Evolutionary conservation across 2,797 vertebrate genomes (phyloP).

Genomic region (Macropus fuliginosus): DNA sequence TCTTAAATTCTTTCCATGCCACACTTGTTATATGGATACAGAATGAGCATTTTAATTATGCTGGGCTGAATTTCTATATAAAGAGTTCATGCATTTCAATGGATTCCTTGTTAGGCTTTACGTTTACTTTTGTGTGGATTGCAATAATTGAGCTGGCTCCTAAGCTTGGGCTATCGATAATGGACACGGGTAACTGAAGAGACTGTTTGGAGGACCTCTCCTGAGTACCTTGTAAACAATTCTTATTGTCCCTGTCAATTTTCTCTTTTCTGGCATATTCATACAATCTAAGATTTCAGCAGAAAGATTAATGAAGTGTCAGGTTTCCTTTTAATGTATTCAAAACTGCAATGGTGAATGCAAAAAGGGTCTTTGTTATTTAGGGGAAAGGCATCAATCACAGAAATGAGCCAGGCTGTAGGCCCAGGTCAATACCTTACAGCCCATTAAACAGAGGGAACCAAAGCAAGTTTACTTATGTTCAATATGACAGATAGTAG

Average conservation of each 20-base stretch:
- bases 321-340: conserved; percentile 74
- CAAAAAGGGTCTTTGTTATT: conserved; percentile 73
- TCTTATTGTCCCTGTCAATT: conserved; percentile 52
- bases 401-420: conserved; percentile 75
- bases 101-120: neutral
- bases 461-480: conserved; percentile 79
- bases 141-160: neutral
- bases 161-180: conserved; percentile 12
- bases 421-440: conserved; percentile 82
- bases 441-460: conserved; percentile 85
- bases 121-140: neutral
- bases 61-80: conserved; percentile 26
- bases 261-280: conserved; percentile 58
- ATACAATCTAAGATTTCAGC: conserved; percentile 63
- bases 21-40: neutral
- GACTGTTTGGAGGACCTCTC: neutral
- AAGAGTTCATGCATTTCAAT: conserved; percentile 35
- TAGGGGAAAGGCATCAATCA: conserved; percentile 81
- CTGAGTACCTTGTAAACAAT: conserved; percentile 31
- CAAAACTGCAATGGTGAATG: conserved; percentile 72
- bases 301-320: conserved; percentile 73
- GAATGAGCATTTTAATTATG: neutral
- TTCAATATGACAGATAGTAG: conserved; percentile 76
- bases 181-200: neutral
- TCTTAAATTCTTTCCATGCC: neutral